A percentile compares a stretch with the other conserved stretches of the same genome.
Evolutionary conservation across 2,113 vertebrate species (phyloP).

Genomic region (Salvelinus alpinus): DNA sequence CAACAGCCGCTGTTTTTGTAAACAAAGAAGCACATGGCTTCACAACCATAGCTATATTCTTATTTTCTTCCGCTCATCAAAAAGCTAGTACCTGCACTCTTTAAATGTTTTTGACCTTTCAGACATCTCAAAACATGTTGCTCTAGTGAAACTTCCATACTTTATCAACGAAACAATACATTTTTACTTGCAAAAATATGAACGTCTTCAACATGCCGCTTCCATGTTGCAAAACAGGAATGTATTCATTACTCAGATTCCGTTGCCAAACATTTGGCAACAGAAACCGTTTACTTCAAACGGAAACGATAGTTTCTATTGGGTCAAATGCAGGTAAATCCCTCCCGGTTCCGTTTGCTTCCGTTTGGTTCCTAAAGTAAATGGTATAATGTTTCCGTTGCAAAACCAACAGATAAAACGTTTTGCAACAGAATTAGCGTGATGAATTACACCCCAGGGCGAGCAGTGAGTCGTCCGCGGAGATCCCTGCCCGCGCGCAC

Average conservation of each 20-base stretch:
- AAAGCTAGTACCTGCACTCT: not conserved
- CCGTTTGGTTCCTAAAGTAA: no score
- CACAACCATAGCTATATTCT: not conserved
- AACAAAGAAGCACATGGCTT: slow-evolving; percentile 73
- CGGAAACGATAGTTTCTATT: no score
- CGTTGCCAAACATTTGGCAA: no score
- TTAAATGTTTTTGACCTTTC: not conserved
- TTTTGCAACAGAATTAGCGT: no score
- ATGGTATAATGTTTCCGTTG: no score
- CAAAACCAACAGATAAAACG: no score
- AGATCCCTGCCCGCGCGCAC: not conserved
- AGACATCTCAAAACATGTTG: not conserved
- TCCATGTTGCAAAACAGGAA: not conserved
- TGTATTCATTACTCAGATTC: no score
- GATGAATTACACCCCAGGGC: no score
- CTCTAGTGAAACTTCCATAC: not conserved
- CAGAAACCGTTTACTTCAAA: no score
- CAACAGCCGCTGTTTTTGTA: slow-evolving; percentile 62
- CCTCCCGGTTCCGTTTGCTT: no score
- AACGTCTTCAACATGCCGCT: no score
- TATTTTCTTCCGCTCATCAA: not conserved
- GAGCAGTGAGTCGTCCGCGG: not conserved
- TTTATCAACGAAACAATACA: not conserved
- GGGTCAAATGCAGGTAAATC: no score
- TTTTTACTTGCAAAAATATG: not conserved